These are phyloP conservation scores for Macrophya alboannulata DNA, from an alignment of 2,888 invertebrate species.

Conservation along the genomic window DNA sequence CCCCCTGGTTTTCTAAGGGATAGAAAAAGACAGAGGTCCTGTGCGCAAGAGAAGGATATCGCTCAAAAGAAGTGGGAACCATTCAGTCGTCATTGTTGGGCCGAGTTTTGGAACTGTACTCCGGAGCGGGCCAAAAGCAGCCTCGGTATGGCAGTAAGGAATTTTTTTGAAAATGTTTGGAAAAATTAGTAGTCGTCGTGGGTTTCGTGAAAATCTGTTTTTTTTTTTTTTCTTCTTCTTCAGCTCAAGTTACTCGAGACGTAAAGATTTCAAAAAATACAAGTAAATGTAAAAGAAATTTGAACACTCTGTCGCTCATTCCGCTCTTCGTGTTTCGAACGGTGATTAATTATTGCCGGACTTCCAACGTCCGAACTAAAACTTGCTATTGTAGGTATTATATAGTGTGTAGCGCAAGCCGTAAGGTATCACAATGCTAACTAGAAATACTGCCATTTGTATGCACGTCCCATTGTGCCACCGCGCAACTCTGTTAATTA, in stretches of 20 bases:
- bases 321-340: not conserved
- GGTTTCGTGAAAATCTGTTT: conserved; percentile 29
- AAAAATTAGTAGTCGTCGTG: conserved; percentile 17
- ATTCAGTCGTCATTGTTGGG: conserved; percentile 61
- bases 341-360: not conserved
- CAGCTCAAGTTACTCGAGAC: conserved; percentile 37
- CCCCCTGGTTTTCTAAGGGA: conserved; percentile 34
- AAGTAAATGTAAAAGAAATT: not conserved
- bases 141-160: not conserved
- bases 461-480: conserved; percentile 54
- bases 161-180: conserved; percentile 20
- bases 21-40: conserved; percentile 25
- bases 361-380: conserved; percentile 7
- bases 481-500: conserved; percentile 68
- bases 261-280: not conserved
- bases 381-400: conserved; percentile 20
- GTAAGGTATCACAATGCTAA: conserved; percentile 49
- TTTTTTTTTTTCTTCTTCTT: too few relatives aligned
- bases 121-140: conserved; percentile 17
- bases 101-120: conserved; percentile 13
- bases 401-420: conserved; percentile 11
- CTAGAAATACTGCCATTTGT: conserved; percentile 55
- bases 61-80: conserved; percentile 61
- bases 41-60: conserved; percentile 37
- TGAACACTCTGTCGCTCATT: not conserved